Percentiles rank a stretch among this genome's conserved stretches.
phyloP scores from a whole-genome alignment of 2,797 vertebrate genomes.

The Tangara arthus region DNA sequence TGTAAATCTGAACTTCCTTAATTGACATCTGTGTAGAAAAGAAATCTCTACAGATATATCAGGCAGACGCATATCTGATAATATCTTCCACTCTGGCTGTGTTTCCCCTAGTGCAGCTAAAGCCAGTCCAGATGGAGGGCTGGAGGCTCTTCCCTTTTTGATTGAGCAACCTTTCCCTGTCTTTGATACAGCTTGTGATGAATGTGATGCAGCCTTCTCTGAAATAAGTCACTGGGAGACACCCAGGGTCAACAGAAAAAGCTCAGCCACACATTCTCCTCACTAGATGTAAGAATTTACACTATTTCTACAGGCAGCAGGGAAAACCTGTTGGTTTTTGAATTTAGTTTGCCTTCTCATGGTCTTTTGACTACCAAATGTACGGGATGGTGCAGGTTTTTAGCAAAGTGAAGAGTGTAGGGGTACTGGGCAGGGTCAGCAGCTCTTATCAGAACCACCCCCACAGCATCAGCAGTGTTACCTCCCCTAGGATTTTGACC shows the following conservation, averaged over 20 bases:
- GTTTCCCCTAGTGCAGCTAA: background rate
- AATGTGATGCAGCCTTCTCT: background rate
- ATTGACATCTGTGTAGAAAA: background rate
- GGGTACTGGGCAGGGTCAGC: background rate
- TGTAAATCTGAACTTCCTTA: background rate
- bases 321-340: background rate
- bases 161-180: background rate
- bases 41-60: background rate
- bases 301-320: background rate
- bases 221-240: background rate
- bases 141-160: background rate
- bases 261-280: background rate
- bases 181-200: background rate
- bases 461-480: background rate
- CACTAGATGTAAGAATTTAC: background rate
- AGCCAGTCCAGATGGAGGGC: background rate
- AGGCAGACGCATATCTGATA: background rate
- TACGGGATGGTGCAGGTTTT: accelerated
- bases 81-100: background rate
- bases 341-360: background rate
- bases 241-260: background rate
- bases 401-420: background rate
- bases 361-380: background rate
- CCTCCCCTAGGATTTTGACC: background rate
- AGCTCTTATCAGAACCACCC: background rate